Base-by-base conservation (phyloP, 2,797 vertebrate genomes). In the Sebastes matsubarae region DNA sequence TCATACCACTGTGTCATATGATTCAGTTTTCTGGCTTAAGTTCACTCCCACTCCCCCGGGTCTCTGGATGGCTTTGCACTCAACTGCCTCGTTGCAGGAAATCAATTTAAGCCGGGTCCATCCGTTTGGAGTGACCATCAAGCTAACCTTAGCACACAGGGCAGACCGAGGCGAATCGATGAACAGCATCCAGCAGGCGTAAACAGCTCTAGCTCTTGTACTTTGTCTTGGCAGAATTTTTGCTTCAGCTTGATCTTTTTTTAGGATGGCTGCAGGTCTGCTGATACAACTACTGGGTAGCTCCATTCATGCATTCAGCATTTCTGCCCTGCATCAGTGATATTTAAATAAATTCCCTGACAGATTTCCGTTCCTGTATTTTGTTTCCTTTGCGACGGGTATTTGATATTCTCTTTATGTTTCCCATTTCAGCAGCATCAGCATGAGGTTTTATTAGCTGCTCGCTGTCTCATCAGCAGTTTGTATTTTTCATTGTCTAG, bases 61-160 rank as follows among this genome's bases (percentile, higher is more conserved):
- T 65, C 65, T 72, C 60, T 27, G 42, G 61, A 34, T 68, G 60
- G 71, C 30, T 79, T 27, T 78, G 54, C 52, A 9, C 69, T 85
- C 68, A 18, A 22, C 84, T 55, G 63, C 29, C 58, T 79, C 5
- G 32, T 77, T 81, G 52, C 20, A 70, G 69, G 64, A 89, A 87
- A 84, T 90, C 76, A 69, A 68, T 89, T 55, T 24, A 72, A 83
- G 46, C 42, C 0, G 1, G 2, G 52, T 66, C 13, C 4, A 22
- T 14, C 38, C 10, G 72, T 79, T 86, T 75, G 60, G 42, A 76
- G 22, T 63, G 59, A 80, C 83, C 74, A 75, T 74, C 32, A 18
- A 27, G 50, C 72, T 70, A 64, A 82, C 59, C 54, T 74, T 60
- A 38, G 46, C 38, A 32, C 0, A n/a, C 69, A 5, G 61, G 13